phyloP scores from a whole-genome alignment of 2,113 vertebrate species.

The Microtus oregoni region DNA sequence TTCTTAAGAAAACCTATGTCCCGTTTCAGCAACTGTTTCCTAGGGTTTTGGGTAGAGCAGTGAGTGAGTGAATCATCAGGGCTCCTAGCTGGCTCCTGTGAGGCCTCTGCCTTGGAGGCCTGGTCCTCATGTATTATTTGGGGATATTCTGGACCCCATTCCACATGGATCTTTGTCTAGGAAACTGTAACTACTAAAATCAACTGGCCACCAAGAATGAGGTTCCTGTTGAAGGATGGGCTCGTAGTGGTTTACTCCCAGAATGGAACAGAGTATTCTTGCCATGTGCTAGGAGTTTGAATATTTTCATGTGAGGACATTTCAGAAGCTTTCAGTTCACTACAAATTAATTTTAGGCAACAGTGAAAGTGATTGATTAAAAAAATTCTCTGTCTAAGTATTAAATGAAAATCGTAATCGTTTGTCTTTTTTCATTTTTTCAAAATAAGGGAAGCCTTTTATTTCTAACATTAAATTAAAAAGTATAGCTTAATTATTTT shows the following conservation, averaged over 20 bases:
- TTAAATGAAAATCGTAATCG: slow-evolving; percentile 17
- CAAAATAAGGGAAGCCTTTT: neutral
- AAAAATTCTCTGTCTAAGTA: neutral
- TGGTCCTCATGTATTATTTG: too few species aligned
- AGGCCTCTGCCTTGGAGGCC: neutral
- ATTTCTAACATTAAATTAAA: slow-evolving; percentile 8
- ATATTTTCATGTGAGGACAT: neutral
- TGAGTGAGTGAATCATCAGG: accelerated
- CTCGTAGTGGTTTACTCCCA: accelerated
- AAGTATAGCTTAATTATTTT: neutral
- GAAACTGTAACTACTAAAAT: neutral
- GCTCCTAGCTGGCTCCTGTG: neutral
- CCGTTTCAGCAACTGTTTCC: neutral
- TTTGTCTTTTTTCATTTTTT: slow-evolving; percentile 25
- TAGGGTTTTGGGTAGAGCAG: neutral
- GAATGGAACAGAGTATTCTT: neutral
- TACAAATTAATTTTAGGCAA: slow-evolving; percentile 8
- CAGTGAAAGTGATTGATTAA: neutral
- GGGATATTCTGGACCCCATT: neutral
- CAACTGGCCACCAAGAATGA: neutral
- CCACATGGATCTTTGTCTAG: neutral
- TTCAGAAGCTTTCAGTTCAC: neutral
- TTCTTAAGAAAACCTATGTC: neutral
- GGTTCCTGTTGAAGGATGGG: neutral
- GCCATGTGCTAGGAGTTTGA: neutral